Conservation (phyloP, 2,888 invertebrate species). For the Trachelus troglodyta region DNA sequence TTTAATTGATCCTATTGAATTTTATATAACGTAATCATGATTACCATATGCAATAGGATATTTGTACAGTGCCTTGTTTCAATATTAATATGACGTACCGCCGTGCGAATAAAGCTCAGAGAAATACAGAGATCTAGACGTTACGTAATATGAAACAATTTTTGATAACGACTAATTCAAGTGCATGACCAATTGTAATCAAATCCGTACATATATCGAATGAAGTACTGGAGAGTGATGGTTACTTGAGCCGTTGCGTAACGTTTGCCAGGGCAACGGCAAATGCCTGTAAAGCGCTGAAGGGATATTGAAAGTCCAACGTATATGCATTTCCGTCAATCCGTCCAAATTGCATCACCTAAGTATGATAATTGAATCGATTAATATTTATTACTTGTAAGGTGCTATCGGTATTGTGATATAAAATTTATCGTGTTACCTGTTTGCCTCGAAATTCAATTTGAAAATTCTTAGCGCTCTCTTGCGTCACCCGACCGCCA, state of each 20-base stretch:
- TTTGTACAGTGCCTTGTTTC: neutral
- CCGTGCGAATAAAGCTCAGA: neutral
- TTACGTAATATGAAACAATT: neutral
- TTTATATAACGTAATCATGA: too few species aligned
- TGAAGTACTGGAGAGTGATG: conserved; percentile 43
- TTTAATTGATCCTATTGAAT: too few species aligned
- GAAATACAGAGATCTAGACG: neutral
- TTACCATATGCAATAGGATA: neutral
- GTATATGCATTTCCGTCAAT: conserved; percentile 99
- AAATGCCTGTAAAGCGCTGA: conserved; percentile 98
- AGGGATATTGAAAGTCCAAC: conserved; percentile 98
- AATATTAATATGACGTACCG: neutral
- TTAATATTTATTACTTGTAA: neutral
- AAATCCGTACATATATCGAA: conserved; percentile 45
- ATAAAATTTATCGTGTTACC: conserved; percentile 68
- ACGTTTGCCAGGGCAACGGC: conserved; percentile 97
- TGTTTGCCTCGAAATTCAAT: conserved; percentile 97
- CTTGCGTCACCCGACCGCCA: conserved; percentile 98
- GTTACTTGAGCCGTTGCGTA: conserved; percentile 91
- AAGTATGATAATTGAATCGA: conserved; percentile 24
- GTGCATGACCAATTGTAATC: conserved; percentile 24
- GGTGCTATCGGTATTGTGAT: conserved; percentile 27
- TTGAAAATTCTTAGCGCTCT: conserved; percentile 99
- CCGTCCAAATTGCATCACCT: conserved; percentile 99
- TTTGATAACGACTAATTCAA: conserved; percentile 12